These are phyloP conservation scores for Chelmon rostratus DNA, from an alignment of 2,797 vertebrate genomes.

Conservation along the genomic window DNA sequence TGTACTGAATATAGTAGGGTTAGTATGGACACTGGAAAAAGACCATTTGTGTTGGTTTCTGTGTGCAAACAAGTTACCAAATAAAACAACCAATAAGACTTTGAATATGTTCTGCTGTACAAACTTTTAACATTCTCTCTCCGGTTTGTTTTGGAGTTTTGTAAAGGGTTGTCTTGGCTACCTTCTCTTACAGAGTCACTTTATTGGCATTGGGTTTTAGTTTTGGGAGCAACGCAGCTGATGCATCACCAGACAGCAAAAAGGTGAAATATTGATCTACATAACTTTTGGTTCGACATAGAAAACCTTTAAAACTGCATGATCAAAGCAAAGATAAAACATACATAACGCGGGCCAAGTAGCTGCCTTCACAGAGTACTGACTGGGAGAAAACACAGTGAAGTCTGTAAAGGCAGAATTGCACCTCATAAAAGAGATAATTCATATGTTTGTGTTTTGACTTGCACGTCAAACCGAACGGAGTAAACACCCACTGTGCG, in stretches of 20 bases:
- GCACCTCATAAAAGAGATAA: slow-evolving; percentile 73
- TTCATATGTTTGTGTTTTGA: slow-evolving; percentile 74
- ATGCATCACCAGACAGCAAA: slow-evolving; percentile 20
- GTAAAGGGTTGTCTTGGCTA: slow-evolving; percentile 2
- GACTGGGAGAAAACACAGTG: slow-evolving; percentile 35
- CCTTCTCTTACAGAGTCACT: slow-evolving; percentile 20
- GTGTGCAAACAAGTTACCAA: neutral
- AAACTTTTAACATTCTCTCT: slow-evolving; percentile 3
- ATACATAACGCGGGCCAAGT: neutral
- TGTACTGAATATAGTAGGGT: too few relatives aligned
- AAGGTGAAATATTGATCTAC: neutral
- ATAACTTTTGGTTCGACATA: slow-evolving; percentile 15
- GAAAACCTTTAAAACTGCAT: neutral
- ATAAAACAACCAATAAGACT: neutral
- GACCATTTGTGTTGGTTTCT: neutral
- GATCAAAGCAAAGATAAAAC: slow-evolving; percentile 28
- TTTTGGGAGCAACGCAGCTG: neutral
- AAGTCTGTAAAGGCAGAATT: slow-evolving; percentile 59
- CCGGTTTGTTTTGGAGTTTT: slow-evolving; percentile 33
- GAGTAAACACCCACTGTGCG: slow-evolving; percentile 65
- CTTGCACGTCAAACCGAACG: slow-evolving; percentile 56
- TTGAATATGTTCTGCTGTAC: slow-evolving; percentile 1
- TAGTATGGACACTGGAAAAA: neutral
- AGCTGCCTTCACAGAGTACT: slow-evolving; percentile 30
- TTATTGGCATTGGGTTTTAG: neutral